Conservation (phyloP, 2,113 vertebrate species). For the Engraulis encrasicolus region DNA sequence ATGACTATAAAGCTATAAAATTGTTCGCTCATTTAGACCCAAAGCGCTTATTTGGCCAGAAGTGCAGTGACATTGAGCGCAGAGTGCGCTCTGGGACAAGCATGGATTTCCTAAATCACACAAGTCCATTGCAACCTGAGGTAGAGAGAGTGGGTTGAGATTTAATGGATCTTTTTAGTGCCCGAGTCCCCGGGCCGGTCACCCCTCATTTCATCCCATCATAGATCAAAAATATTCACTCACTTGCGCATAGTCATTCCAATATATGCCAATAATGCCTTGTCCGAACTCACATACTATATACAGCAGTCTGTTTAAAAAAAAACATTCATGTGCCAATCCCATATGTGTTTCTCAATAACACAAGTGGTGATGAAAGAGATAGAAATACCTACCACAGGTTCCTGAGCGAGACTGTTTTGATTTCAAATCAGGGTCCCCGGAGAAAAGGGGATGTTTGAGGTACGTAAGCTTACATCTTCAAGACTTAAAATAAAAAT, state of each 20-base stretch:
- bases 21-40: not conserved
- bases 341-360: no score
- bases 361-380: no score
- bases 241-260: not conserved
- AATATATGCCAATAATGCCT: not conserved
- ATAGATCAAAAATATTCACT: not conserved
- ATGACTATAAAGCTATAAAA: slow-evolving; percentile 1
- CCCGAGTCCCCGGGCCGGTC: not conserved
- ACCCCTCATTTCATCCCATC: not conserved
- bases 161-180: not conserved
- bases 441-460: no score
- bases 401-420: no score
- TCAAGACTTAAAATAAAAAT: no score
- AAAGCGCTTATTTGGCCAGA: not conserved
- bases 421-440: no score
- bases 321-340: not conserved
- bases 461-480: no score
- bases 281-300: not conserved
- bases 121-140: not conserved
- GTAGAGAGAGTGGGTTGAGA: not conserved
- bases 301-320: not conserved
- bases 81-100: not conserved
- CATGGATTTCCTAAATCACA: not conserved
- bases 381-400: no score
- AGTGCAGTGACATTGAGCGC: not conserved